Conservation (phyloP, 2,797 vertebrate genomes). For the Phyllotis vaccarum region DNA sequence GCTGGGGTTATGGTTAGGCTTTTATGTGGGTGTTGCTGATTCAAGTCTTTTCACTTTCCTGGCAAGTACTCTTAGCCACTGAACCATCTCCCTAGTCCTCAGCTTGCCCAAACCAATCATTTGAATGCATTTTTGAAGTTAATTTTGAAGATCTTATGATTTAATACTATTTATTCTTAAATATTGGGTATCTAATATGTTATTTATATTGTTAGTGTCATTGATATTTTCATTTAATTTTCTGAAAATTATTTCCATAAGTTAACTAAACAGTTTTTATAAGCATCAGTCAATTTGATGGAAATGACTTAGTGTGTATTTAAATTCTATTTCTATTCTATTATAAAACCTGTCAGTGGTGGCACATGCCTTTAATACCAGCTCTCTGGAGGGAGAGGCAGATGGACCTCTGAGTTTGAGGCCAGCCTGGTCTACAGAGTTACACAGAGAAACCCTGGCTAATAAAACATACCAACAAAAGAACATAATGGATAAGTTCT, state of each 20-base stretch:
- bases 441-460: not conserved
- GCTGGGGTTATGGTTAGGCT: not conserved
- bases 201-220: not conserved
- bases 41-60: not conserved
- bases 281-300: not conserved
- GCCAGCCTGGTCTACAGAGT: not conserved
- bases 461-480: not conserved
- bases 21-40: not conserved
- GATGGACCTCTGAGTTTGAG: not conserved
- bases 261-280: not conserved
- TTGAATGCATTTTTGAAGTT: conserved; percentile 37
- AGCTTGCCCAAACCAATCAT: not conserved
- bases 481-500: not conserved
- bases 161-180: conserved; percentile 35
- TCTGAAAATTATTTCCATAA: conserved; percentile 6
- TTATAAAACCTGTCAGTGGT: not conserved
- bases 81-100: not conserved
- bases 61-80: not conserved
- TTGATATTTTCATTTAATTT: conserved; percentile 2
- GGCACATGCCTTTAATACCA: not conserved
- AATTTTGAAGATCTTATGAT: not conserved
- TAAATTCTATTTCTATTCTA: not conserved
- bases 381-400: not conserved
- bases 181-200: not conserved
- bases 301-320: conserved; percentile 37